Percentiles rank a stretch among this genome's conserved stretches.
These are phyloP conservation scores for Syngnathus floridae DNA, from an alignment of 2,113 vertebrate genomes.

Conservation along the genomic window DNA sequence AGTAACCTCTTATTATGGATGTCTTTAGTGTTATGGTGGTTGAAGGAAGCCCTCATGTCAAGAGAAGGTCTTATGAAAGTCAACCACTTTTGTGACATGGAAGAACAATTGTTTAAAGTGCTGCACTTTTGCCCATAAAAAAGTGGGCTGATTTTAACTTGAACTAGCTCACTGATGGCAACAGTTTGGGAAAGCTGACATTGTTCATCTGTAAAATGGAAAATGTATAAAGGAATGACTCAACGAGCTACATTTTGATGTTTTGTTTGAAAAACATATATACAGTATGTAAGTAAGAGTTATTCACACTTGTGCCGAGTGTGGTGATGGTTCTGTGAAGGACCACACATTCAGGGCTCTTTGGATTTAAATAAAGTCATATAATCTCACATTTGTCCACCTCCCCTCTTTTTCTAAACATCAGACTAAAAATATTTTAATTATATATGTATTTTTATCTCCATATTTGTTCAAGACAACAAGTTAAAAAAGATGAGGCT, in stretches of 20 bases:
- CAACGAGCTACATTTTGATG: constrained; percentile 37
- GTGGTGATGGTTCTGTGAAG: constrained; percentile 29
- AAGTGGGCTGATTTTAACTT: not conserved
- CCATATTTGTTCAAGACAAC: not conserved
- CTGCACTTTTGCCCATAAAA: constrained; percentile 14
- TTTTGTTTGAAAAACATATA: constrained; percentile 39
- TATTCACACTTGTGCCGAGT: constrained; percentile 22
- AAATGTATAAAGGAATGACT: constrained; percentile 38
- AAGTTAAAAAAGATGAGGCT: not conserved
- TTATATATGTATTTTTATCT: not conserved
- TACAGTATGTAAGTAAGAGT: constrained; percentile 14
- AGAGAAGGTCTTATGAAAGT: constrained; percentile 29
- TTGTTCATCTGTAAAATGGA: constrained; percentile 14
- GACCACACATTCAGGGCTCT: constrained; percentile 24
- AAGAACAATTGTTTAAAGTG: constrained; percentile 13
- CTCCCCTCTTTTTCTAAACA: not conserved
- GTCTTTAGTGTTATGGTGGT: not conserved
- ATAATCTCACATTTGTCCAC: not conserved
- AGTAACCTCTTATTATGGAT: not conserved
- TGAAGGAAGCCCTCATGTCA: constrained; percentile 20
- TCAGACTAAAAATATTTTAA: not conserved
- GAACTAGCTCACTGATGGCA: constrained; percentile 3
- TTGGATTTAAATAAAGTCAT: constrained; percentile 53
- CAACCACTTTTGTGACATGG: constrained; percentile 8
- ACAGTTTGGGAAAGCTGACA: constrained; percentile 12